Conservation (phyloP, 2,888 invertebrate genomes). For the Epistrophella euchroma region DNA sequence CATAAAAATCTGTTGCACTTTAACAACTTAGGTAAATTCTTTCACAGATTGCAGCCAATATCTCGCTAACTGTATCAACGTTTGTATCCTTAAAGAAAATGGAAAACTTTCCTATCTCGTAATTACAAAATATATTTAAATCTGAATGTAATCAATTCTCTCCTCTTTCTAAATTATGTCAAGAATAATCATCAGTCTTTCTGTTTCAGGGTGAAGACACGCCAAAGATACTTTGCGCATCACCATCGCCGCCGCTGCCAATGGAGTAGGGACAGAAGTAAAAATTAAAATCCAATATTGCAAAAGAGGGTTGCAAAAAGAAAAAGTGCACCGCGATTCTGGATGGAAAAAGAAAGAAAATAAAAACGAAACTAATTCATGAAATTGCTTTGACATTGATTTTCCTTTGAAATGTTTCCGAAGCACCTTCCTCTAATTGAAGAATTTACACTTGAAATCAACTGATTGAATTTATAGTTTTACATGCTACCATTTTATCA, state of each 20-base stretch:
- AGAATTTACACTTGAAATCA: background rate
- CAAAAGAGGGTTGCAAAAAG: slow-evolving; percentile 15
- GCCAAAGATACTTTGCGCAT: slow-evolving; percentile 1
- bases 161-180: slow-evolving; percentile 61
- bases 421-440: background rate
- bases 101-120: slow-evolving; percentile 47
- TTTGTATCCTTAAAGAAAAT: slow-evolving; percentile 46
- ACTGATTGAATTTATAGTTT: background rate
- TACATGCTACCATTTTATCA: too few species aligned
- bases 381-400: slow-evolving; percentile 73
- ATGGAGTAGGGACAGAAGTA: slow-evolving; percentile 48
- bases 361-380: slow-evolving; percentile 57
- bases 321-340: slow-evolving; percentile 45
- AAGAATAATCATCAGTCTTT: slow-evolving; percentile 48
- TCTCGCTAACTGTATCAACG: slow-evolving; percentile 10
- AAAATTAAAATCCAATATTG: slow-evolving; percentile 69
- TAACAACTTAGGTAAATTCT: background rate
- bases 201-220: slow-evolving; percentile 7
- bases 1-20: slow-evolving; percentile 5
- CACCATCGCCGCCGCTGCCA: background rate
- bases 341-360: slow-evolving; percentile 15
- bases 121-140: slow-evolving; percentile 69
- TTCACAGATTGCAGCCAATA: slow-evolving; percentile 12
- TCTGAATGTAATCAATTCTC: slow-evolving; percentile 59
- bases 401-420: slow-evolving; percentile 38